A percentile compares a stretch with the other conserved stretches of the same genome.
These are phyloP conservation scores for Felis chaus DNA, from an alignment of 2,113 vertebrate genomes.

Conservation along the genomic window DNA sequence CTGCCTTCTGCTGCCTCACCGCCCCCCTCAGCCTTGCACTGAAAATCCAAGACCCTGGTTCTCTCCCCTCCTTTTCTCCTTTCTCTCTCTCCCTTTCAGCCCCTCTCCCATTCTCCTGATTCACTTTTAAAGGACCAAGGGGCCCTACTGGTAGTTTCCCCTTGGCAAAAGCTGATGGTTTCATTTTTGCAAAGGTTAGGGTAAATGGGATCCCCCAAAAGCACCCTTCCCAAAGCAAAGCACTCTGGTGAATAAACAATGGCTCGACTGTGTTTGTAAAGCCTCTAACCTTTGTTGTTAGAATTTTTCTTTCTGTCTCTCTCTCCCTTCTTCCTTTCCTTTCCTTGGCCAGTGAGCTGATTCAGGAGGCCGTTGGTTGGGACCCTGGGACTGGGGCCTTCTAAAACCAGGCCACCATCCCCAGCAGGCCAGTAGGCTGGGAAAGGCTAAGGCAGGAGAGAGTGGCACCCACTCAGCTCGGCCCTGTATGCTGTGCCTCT, in stretches of 20 bases:
- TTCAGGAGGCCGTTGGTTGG: neutral
- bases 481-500: neutral
- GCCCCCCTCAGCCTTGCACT: neutral
- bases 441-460: neutral
- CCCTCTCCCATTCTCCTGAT: neutral
- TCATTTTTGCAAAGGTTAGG: conserved; percentile 31
- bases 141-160: neutral
- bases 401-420: neutral
- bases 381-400: neutral
- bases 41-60: neutral
- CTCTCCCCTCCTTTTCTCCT: neutral
- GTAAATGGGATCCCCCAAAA: neutral
- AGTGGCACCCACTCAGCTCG: neutral
- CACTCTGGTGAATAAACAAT: neutral
- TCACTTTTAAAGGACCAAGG: neutral
- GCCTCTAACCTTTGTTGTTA: neutral
- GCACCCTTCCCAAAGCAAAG: neutral
- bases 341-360: neutral
- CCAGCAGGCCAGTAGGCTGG: neutral
- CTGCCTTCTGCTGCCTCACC: neutral
- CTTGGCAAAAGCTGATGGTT: neutral
- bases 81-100: neutral
- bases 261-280: neutral
- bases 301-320: neutral
- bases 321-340: neutral